Conservation (phyloP, 2,113 vertebrate genomes). For the Carassius gibelio region DNA sequence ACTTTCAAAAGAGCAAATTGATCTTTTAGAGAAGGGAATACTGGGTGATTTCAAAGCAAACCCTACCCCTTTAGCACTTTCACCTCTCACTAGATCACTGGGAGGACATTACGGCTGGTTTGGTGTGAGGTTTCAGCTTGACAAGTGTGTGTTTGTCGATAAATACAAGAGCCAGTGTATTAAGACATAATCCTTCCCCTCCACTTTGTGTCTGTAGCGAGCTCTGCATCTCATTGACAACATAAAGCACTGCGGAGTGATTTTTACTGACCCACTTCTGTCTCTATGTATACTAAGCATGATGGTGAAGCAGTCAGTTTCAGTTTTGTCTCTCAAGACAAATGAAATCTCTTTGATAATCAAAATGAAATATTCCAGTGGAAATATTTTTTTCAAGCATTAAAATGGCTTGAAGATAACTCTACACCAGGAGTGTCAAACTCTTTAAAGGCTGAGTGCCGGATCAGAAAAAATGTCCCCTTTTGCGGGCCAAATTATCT, state of each 20-base stretch:
- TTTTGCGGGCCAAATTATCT: too few relatives aligned
- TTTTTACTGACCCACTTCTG: not conserved
- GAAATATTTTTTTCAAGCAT: too few relatives aligned
- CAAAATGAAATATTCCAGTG: too few relatives aligned
- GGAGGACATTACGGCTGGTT: conserved; percentile 22
- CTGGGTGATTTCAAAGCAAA: conserved; percentile 33
- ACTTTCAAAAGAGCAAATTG: conserved; percentile 20
- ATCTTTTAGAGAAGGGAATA: conserved; percentile 23
- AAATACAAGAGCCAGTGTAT: conserved; percentile 9
- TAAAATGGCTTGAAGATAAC: too few relatives aligned
- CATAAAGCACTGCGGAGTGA: not conserved
- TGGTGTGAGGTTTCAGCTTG: conserved; percentile 29
- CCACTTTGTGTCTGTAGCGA: not conserved
- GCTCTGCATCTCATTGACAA: conserved; percentile 1
- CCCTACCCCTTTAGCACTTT: conserved; percentile 35
- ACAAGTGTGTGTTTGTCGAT: not conserved
- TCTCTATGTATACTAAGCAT: not conserved
- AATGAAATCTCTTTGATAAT: too few relatives aligned
- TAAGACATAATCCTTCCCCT: not conserved
- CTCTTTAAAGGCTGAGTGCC: too few relatives aligned
- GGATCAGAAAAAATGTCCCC: too few relatives aligned
- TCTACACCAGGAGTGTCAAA: too few relatives aligned
- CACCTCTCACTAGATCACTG: conserved; percentile 23
- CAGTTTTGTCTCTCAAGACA: too few relatives aligned
- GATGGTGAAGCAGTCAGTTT: not conserved